Evolutionary conservation across 1,140 invertebrate species (phyloP), one percentile per base, ranked within the genome.

Genomic region (Drosophila miranda): DNA sequence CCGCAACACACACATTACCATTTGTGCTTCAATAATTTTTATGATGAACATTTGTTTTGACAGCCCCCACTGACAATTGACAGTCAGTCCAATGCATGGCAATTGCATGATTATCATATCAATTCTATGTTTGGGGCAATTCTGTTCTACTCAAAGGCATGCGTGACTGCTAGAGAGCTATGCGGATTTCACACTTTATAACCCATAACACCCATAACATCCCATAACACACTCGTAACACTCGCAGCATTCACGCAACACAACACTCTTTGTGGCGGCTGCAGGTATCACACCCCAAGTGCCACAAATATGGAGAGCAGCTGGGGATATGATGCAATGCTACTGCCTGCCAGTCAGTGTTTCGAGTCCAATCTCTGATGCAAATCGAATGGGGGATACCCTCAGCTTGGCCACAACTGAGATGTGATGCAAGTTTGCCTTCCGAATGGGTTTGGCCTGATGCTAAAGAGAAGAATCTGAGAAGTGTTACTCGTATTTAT

Each of bases 61-160:
- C 71, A 67, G 70, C 28, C 26, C 6, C 28, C 28, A 1, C 28
- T 83, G 77, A 75, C 62, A 67, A 59, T 23, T 43, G 53, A 28
- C 34, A 59, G 46, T 21, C 57, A 45, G 55, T 51, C 62, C 53
- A n/a, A 8, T 86, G 82, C 81, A 86, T 86, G 78, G 67, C 77
- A 87, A 78, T 87, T 81, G 81, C 82, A 86, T 82, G 79, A 87
- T 77, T 70, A 75, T 68, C 62, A 51, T 28, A 55, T 54, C 19
- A 59, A 62, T 78, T 56, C 38, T 57, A 48, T 23, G 61, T n/a
- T 44, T 30, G 23, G 30, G 9, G 21, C 4, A 5, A 5, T 54
- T 52, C 67, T 61, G 49, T 38, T 38, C 3, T 38, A 38, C 1
- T 38, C 34, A 53, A 26, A 9, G 50, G 26, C 13, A 50, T 64